phyloP scores from a whole-genome alignment of 2,888 invertebrate genomes.

The Caenorhabditis becei region DNA sequence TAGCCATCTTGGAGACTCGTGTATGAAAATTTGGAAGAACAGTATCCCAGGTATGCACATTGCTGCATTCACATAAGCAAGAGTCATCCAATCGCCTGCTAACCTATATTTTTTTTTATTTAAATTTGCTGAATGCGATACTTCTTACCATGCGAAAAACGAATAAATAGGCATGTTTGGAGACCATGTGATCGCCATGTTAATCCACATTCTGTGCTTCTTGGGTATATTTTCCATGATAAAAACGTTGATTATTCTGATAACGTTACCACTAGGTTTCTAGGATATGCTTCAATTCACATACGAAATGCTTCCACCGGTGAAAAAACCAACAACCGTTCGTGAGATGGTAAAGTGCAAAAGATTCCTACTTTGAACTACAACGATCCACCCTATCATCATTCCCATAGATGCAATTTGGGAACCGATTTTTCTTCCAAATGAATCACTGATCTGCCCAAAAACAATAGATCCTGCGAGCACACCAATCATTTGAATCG shows the following conservation, averaged over 20 bases:
- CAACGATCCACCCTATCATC: slow-evolving; percentile 62
- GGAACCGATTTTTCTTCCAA: slow-evolving; percentile 69
- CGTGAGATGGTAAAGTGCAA: slow-evolving; percentile 63
- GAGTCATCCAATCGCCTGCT: slow-evolving; percentile 37
- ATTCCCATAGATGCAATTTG: slow-evolving; percentile 60
- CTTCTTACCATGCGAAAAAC: slow-evolving; percentile 65
- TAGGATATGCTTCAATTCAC: too few relatives aligned
- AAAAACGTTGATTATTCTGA: slow-evolving; percentile 73
- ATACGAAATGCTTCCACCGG: slow-evolving; percentile 67
- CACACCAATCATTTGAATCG: slow-evolving; percentile 77
- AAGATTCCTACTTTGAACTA: slow-evolving; percentile 53
- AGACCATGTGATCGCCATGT: slow-evolving; percentile 73
- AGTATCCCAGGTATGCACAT: slow-evolving; percentile 61
- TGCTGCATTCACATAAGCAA: slow-evolving; percentile 57
- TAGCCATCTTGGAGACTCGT: slow-evolving; percentile 70
- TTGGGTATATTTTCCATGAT: slow-evolving; percentile 79
- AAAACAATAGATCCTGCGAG: slow-evolving; percentile 75
- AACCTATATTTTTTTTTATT: slow-evolving; percentile 11
- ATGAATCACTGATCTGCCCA: slow-evolving; percentile 77
- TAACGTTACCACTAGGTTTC: not conserved
- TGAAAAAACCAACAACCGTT: slow-evolving; percentile 66
- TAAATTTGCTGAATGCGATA: not conserved
- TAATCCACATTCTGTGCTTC: slow-evolving; percentile 75
- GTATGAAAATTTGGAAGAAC: slow-evolving; percentile 63
- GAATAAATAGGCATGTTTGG: slow-evolving; percentile 78